Evolutionary conservation across 2,888 invertebrate genomes (phyloP).

Genomic region (Xanthorhoe spadicearia): DNA sequence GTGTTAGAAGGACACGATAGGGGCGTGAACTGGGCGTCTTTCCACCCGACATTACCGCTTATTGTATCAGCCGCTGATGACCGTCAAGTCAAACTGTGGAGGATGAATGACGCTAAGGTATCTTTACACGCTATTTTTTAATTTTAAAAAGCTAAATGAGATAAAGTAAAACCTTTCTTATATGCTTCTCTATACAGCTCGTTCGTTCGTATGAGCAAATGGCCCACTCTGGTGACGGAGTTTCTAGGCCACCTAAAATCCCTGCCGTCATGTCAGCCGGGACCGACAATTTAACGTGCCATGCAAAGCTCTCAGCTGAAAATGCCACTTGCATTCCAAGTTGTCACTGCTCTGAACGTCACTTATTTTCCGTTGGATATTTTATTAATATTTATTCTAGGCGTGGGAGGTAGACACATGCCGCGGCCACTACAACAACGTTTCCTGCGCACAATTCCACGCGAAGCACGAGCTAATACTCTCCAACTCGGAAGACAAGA

Average conservation of each 20-base stretch:
- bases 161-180: too few relatives aligned
- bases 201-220: too few relatives aligned
- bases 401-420: slow-evolving; percentile 99
- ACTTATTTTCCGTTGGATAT: too few relatives aligned
- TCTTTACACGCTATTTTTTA: not conserved
- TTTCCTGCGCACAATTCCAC: slow-evolving; percentile 98
- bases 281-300: too few relatives aligned
- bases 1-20: slow-evolving; percentile 97
- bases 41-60: slow-evolving; percentile 97
- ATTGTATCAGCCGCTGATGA: slow-evolving; percentile 99
- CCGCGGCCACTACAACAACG: slow-evolving; percentile 99
- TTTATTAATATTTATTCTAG: slow-evolving; percentile 56
- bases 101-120: slow-evolving; percentile 98
- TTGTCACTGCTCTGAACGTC: too few relatives aligned
- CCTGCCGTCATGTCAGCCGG: too few relatives aligned
- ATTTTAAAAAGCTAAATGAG: too few relatives aligned
- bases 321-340: too few relatives aligned
- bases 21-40: slow-evolving; percentile 99
- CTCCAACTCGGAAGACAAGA: slow-evolving; percentile 99
- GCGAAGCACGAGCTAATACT: slow-evolving; percentile 98
- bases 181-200: too few relatives aligned
- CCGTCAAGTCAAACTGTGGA: slow-evolving; percentile 98
- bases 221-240: too few relatives aligned
- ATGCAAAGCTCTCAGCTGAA: too few relatives aligned
- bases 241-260: too few relatives aligned